These are phyloP conservation scores for Diadumene lineata DNA, from an alignment of 92 coral and sea anemone species.

Conservation along the genomic window DNA sequence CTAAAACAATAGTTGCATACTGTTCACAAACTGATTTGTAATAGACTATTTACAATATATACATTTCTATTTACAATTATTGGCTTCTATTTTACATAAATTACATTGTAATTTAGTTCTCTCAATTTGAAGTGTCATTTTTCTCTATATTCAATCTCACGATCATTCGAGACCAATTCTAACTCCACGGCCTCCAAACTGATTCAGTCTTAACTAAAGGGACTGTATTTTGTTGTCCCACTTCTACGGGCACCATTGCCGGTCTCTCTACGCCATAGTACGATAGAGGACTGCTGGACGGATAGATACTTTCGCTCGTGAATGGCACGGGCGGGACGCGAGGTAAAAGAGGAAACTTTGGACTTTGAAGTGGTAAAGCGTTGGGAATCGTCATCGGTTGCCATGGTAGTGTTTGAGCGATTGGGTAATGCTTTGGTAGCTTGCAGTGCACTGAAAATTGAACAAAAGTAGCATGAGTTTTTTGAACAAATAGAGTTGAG, in stretches of 20 bases:
- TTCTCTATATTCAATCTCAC: too few relatives aligned
- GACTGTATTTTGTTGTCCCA: background rate
- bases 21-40: background rate
- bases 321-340: background rate
- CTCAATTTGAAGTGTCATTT: background rate
- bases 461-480: background rate
- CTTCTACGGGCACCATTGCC: background rate
- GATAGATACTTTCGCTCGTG: background rate
- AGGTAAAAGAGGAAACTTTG: background rate
- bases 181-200: slow-evolving; percentile 14
- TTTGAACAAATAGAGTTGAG: too few relatives aligned
- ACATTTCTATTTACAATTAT: background rate
- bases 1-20: background rate
- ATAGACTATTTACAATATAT: background rate
- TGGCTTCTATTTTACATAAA: background rate
- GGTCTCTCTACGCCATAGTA: background rate
- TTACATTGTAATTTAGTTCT: too few relatives aligned
- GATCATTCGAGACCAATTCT: background rate
- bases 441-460: background rate
- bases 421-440: background rate
- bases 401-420: background rate
- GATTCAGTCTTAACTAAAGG: background rate
- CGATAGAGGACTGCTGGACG: background rate
- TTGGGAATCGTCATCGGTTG: background rate
- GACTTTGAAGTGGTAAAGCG: background rate